A percentile compares a stretch with the other conserved stretches of the same genome.
phyloP scores from a whole-genome alignment of 1,140 invertebrate species.

The Dinoponera quadriceps region DNA sequence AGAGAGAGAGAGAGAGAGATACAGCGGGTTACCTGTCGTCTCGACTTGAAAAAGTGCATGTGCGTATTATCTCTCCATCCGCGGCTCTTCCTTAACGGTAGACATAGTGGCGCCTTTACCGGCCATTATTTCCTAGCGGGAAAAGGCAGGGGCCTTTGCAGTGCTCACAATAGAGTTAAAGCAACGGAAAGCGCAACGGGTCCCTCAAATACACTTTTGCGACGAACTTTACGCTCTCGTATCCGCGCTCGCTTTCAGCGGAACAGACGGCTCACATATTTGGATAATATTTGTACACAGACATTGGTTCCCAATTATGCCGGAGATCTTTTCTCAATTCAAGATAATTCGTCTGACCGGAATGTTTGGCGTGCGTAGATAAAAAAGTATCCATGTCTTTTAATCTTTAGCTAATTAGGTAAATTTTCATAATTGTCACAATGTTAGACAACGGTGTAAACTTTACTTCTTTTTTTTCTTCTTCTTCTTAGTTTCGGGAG shows the following conservation, averaged over 20 bases:
- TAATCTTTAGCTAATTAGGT: too few relatives aligned
- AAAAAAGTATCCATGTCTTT: too few relatives aligned
- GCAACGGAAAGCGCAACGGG: slow-evolving; percentile 1
- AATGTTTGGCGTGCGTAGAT: not conserved
- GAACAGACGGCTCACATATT: slow-evolving; percentile 22
- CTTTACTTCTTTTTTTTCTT: too few relatives aligned
- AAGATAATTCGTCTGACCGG: not conserved
- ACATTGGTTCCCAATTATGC: slow-evolving; percentile 10
- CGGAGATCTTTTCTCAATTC: slow-evolving; percentile 9
- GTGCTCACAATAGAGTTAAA: slow-evolving; percentile 51
- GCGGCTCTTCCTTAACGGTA: slow-evolving; percentile 44
- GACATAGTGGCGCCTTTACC: slow-evolving; percentile 49
- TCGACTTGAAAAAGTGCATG: slow-evolving; percentile 34
- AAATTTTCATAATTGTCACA: too few relatives aligned
- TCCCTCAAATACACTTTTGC: slow-evolving; percentile 41
- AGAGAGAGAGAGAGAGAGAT: slow-evolving; percentile 14
- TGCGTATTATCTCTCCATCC: slow-evolving; percentile 49
- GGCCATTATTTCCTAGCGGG: slow-evolving; percentile 51
- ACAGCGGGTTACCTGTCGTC: slow-evolving; percentile 1
- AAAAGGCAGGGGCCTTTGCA: slow-evolving; percentile 26
- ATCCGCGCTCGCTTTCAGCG: slow-evolving; percentile 35
- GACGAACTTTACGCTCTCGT: slow-evolving; percentile 42
- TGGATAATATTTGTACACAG: slow-evolving; percentile 25
- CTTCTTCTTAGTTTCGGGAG: too few relatives aligned
- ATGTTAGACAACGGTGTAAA: too few relatives aligned